Evolutionary conservation across 2,113 vertebrate species (phyloP), one percentile per base, ranked within the genome.

Genomic region (Notarius lentiginosus): DNA sequence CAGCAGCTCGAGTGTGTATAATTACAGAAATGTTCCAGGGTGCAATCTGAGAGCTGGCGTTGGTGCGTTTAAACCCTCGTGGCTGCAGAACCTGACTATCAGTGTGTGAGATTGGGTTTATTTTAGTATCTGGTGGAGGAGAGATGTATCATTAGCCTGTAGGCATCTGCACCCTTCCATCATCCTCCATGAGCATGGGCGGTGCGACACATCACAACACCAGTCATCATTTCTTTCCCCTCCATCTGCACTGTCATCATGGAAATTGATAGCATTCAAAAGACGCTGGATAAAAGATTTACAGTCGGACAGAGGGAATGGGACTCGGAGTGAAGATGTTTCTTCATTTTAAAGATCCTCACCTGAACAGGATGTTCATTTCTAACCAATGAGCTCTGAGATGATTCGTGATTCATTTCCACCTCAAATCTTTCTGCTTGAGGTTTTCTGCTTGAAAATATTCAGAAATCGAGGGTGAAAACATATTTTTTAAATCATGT

Each of bases 71-170:
- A 80, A 55, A 86, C 34, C 63, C 76, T 77, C 2, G 14, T 65
- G 70, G 81, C 88, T 87, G 84, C 75, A 87, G 65, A 41, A 84
- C 81, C 81, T 61, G 70, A 77, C 61, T 83, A 90, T 89, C 91
- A 82, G 73, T 56, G 77, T 82, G 73, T 87, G 84, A 91, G 79
- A 87, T 86, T 66, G 58, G 84, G 83, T 87, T 90, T 84, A 90
- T 89, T 89, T 87, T 84, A 68, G 85, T 79, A 51, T 75, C 83
- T 88, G 34, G 82, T 41, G 79, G 68, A 89, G n/a, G 68, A 63
- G 61, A 63, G 82, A 63, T 84, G 73, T 89, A 47, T 89, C 65
- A 89, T 91, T 91, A 90, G 34, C 41, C 1, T 60, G 73, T 8
- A 84, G 76, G 82, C 51, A 56, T 55, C 18, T 68, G 41, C n/a